Percentiles rank a stretch among this genome's conserved stretches.
Evolutionary conservation across 2,797 vertebrate genomes (phyloP).

Genomic region (Alauda arvensis): DNA sequence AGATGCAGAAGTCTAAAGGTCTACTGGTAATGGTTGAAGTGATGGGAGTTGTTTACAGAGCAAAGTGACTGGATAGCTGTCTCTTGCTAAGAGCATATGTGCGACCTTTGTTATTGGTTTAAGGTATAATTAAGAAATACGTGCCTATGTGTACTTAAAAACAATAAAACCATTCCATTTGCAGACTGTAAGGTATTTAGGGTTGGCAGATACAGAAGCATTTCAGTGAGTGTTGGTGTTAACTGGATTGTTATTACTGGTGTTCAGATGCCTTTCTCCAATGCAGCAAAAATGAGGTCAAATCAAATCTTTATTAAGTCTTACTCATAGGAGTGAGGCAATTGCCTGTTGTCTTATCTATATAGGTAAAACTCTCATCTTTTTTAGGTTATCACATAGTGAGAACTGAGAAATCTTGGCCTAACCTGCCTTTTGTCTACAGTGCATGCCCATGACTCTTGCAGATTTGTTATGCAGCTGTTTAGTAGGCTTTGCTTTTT

Average conservation of each 20-base stretch:
- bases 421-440: not conserved
- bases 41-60: conserved; percentile 51
- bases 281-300: not conserved
- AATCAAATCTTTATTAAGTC: not conserved
- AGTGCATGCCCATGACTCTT: not conserved
- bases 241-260: conserved; percentile 1
- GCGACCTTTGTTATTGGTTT: conserved; percentile 42
- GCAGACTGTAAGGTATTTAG: conserved; percentile 12
- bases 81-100: not conserved
- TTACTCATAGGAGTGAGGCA: not conserved
- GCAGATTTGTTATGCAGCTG: not conserved
- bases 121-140: conserved; percentile 51
- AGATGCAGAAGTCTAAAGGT: conserved; percentile 63
- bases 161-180: conserved; percentile 24
- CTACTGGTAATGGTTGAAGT: conserved; percentile 47
- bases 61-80: conserved; percentile 9
- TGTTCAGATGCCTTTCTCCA: not conserved
- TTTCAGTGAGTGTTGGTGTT: not conserved
- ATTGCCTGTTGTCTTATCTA: not conserved
- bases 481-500: not conserved
- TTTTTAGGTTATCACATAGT: not conserved
- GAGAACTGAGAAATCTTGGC: not conserved
- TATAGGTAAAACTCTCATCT: not conserved
- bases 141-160: conserved; percentile 22
- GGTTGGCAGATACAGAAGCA: not conserved